Evolutionary conservation across 2,113 vertebrate species (phyloP).

Genomic region (Pogonocichla stellata): DNA sequence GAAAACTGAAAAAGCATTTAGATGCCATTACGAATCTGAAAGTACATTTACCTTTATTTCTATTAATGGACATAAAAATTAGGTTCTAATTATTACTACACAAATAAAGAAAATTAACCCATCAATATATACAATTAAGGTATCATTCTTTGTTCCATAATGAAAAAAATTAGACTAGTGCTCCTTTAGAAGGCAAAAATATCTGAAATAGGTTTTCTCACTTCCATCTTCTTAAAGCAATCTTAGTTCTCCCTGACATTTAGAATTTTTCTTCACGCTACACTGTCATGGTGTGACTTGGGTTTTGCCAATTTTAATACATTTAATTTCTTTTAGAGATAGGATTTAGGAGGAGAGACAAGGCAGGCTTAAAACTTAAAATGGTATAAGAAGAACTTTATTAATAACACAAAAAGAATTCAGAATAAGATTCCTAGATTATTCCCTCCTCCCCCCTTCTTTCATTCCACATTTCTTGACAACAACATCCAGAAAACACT

Average conservation of each 20-base stretch:
- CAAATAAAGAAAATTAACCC: conserved; percentile 13
- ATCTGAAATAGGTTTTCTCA: background rate
- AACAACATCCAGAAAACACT: too few relatives aligned
- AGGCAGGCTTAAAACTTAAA: too few relatives aligned
- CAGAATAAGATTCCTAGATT: too few relatives aligned
- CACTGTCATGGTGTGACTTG: too few relatives aligned
- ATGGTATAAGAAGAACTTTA: too few relatives aligned
- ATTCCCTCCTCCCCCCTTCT: too few relatives aligned
- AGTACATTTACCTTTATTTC: conserved; percentile 31
- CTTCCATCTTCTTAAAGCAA: background rate
- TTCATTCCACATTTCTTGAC: too few relatives aligned
- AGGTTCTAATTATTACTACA: background rate
- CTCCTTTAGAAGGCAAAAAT: background rate
- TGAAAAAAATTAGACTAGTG: background rate
- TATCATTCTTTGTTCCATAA: background rate
- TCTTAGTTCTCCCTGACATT: background rate
- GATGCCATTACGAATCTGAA: background rate
- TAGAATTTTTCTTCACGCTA: background rate
- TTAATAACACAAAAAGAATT: too few relatives aligned
- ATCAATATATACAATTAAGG: conserved; percentile 1
- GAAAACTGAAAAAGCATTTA: conserved; percentile 4
- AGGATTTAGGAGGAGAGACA: too few relatives aligned
- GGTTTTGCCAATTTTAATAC: too few relatives aligned
- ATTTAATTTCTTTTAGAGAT: too few relatives aligned
- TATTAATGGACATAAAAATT: background rate